Evolutionary conservation across 53 echinoderm and acorn worm genomes (phyloP).

Genomic region (Mesocentrotus franciscanus): DNA sequence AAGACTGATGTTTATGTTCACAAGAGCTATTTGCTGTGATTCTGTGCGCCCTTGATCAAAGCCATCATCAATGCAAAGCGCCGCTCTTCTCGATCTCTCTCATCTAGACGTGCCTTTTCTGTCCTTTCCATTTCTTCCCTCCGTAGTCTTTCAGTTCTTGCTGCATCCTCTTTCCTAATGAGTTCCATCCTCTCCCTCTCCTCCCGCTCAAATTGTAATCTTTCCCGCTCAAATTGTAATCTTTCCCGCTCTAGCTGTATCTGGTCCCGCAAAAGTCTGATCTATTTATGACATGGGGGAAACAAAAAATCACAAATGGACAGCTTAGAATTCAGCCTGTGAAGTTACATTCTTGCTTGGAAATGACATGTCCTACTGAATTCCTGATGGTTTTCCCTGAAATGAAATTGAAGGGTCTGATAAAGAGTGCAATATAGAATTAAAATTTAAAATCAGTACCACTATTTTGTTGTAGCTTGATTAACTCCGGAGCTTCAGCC

Average conservation of each 20-base stretch:
- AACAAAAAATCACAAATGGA: background rate
- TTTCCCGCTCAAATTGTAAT: background rate
- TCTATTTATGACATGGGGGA: background rate
- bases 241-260: conserved; percentile 24
- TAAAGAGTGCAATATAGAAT: no score
- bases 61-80: conserved; percentile 38
- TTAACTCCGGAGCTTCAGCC: no score
- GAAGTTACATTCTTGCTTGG: no score
- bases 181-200: conserved; percentile 30
- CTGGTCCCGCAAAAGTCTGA: conserved; percentile 17
- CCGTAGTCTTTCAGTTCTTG: background rate
- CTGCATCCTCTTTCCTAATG: background rate
- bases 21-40: background rate
- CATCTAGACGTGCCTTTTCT: conserved; percentile 34
- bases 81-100: conserved; percentile 34
- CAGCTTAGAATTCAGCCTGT: no score
- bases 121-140: conserved; percentile 45
- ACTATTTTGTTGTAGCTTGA: no score
- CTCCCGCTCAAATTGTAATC: conserved; percentile 35
- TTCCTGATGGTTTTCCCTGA: no score
- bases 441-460: no score
- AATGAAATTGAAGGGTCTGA: no score
- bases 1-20: background rate
- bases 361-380: no score
- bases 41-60: conserved; percentile 8